Conservation (phyloP, 2,888 invertebrate species). For the Drosophila rubida region DNA sequence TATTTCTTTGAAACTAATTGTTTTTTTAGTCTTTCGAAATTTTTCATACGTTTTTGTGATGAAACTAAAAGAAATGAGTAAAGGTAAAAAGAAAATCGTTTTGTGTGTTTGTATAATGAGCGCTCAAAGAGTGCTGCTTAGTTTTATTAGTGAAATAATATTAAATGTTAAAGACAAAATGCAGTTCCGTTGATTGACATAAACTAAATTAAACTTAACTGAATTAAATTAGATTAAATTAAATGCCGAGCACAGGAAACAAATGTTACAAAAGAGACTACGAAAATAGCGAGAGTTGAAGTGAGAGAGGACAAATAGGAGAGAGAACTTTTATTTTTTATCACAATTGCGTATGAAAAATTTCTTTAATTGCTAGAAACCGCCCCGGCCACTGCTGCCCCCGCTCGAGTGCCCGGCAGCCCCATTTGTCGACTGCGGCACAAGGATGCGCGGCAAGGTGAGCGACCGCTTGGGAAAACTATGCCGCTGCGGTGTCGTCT, state of each 20-base stretch:
- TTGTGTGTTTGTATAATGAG: constrained; percentile 10
- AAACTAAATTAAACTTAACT: constrained; percentile 35
- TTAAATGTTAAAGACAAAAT: constrained; percentile 50
- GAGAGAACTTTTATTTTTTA: constrained; percentile 77
- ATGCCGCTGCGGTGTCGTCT: constrained; percentile 57
- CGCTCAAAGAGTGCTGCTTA: constrained; percentile 3
- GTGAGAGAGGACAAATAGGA: constrained; percentile 26
- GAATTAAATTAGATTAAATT: constrained; percentile 53
- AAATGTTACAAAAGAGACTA: constrained; percentile 74
- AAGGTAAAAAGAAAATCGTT: constrained; percentile 22
- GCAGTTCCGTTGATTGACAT: constrained; percentile 45
- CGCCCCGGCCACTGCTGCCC: constrained; percentile 68
- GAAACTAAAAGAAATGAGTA: constrained; percentile 16
- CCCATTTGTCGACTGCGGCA: constrained; percentile 50
- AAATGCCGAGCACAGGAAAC: constrained; percentile 63
- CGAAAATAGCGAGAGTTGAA: constrained; percentile 26
- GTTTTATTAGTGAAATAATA: constrained; percentile 65
- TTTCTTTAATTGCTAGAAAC: constrained; percentile 84
- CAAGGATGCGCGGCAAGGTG: constrained; percentile 79
- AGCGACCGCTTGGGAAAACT: constrained; percentile 78
- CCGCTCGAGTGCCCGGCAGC: constrained; percentile 36
- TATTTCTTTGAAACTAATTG: not conserved
- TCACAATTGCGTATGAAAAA: constrained; percentile 84
- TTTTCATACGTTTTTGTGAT: constrained; percentile 68
- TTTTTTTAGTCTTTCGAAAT: constrained; percentile 35